Base-by-base conservation (phyloP, 2,797 vertebrate genomes). In the Myotis planiceps region DNA sequence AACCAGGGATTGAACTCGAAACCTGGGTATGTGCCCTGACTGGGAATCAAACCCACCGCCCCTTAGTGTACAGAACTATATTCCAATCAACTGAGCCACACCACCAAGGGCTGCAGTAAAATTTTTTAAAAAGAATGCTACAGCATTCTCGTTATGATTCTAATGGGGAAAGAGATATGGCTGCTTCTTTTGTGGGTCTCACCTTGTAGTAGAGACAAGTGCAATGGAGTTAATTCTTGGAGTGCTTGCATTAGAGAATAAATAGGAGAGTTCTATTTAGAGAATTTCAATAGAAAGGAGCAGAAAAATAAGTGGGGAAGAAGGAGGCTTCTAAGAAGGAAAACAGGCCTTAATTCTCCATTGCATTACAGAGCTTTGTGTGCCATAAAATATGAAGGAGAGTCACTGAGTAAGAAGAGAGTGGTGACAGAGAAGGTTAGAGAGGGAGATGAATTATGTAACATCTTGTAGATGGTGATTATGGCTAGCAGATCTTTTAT, bases 121-220 rank as follows among this genome's bases (percentile, higher is more conserved):
- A 92, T 78, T 95, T 92, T 91, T 88, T 97, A 88, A 34, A 9
- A 95, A 86, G 4, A 32, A 34, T 42, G 27, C 15, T 49, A 68
- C 74, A 96, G 60, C 58, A 55, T 55, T 87, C 3, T 90, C 49
- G 6, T 89, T 90, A 55, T 93, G 74, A 45, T 75, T 32, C 0
- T 78, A 27, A n/a, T 6, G 32, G 37, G 19, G 39, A 84, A 53
- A 51, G 19, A 76, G 16, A 32, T 9, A 14, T 2, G 1, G 23
- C 25, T 60, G 10, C 25, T 42, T 25, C 1, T 68, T 93, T 69
- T 0, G 0, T 53, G 15, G 21, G 47, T 74, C 39, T 84, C 12
- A 9, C 10, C 3, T 1, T 27, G 14, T n/a, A 18, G 9, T 16
- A 85, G 12, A 39, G 42, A 74, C 47, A 86, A 65, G 18, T 34